Conservation (phyloP, 2,113 vertebrate species). For the Bos indicus region DNA sequence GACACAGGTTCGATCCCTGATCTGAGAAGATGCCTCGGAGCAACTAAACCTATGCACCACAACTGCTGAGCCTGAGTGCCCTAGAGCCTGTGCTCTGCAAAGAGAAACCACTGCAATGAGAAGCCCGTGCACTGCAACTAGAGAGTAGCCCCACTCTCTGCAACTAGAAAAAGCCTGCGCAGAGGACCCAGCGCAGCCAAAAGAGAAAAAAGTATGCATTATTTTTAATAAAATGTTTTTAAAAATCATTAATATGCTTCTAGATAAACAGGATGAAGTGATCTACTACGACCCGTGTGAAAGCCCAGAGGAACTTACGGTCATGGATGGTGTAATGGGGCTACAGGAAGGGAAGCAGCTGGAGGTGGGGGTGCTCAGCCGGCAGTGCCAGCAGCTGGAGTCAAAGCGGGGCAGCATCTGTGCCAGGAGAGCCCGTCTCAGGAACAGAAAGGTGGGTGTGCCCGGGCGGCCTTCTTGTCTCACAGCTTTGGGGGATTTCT, state of each 20-base stretch:
- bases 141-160: background rate
- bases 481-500: background rate
- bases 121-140: background rate
- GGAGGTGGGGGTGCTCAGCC: constrained; percentile 78
- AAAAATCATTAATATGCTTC: constrained; percentile 71
- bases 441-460: constrained; percentile 90
- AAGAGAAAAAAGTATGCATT: background rate
- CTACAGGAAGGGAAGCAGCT: constrained; percentile 57
- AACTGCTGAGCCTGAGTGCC: background rate
- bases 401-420: constrained; percentile 89
- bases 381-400: constrained; percentile 87
- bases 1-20: background rate
- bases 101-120: background rate
- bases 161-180: background rate
- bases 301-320: constrained; percentile 89
- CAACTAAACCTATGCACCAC: background rate
- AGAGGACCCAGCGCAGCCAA: background rate
- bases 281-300: constrained; percentile 96
- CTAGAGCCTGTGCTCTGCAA: background rate
- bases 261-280: constrained; percentile 96
- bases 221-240: constrained; percentile 55
- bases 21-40: background rate
- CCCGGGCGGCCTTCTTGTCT: background rate
- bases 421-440: constrained; percentile 88
- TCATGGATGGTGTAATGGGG: constrained; percentile 65